Evolutionary conservation across 2,888 invertebrate genomes (phyloP).

Genomic region (Encarsia formosa): DNA sequence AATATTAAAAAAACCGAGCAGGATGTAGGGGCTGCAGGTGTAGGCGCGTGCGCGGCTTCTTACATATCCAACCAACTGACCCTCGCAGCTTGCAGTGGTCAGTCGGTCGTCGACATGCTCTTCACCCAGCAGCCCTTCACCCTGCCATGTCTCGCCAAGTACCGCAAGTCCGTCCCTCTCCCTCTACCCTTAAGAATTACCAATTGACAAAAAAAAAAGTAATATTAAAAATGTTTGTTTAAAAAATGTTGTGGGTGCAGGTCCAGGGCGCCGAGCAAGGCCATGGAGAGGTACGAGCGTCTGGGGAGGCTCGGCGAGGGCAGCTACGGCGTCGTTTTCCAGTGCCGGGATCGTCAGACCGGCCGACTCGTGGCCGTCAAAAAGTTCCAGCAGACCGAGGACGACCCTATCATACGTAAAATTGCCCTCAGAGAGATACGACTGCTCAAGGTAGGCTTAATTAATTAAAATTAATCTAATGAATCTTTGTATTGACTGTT

Average conservation of each 20-base stretch:
- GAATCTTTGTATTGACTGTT: too few species aligned
- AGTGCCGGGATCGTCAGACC: conserved; percentile 91
- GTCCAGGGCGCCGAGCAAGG: conserved; percentile 77
- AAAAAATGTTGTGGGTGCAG: conserved; percentile 51
- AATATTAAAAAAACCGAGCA: too few species aligned
- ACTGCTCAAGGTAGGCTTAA: conserved; percentile 78
- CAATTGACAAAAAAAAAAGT: not conserved
- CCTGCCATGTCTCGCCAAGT: conserved; percentile 47
- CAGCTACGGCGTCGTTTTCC: conserved; percentile 93
- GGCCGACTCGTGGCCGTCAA: conserved; percentile 94
- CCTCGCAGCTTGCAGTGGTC: conserved; percentile 24
- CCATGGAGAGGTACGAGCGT: conserved; percentile 94
- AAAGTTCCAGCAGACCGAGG: conserved; percentile 95
- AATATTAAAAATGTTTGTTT: conserved; percentile 13
- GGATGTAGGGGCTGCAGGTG: too few species aligned
- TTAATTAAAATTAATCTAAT: too few species aligned
- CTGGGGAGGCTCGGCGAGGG: conserved; percentile 92
- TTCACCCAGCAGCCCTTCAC: conserved; percentile 43
- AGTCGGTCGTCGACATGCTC: conserved; percentile 34
- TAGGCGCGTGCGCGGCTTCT: too few species aligned
- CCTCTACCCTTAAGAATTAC: too few species aligned
- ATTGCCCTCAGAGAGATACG: conserved; percentile 92
- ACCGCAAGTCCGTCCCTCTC: conserved; percentile 43
- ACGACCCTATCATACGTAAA: conserved; percentile 93
- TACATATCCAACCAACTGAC: too few species aligned